Base-by-base conservation (phyloP, 1,140 invertebrate genomes). In the Drosophila novamexicana region DNA sequence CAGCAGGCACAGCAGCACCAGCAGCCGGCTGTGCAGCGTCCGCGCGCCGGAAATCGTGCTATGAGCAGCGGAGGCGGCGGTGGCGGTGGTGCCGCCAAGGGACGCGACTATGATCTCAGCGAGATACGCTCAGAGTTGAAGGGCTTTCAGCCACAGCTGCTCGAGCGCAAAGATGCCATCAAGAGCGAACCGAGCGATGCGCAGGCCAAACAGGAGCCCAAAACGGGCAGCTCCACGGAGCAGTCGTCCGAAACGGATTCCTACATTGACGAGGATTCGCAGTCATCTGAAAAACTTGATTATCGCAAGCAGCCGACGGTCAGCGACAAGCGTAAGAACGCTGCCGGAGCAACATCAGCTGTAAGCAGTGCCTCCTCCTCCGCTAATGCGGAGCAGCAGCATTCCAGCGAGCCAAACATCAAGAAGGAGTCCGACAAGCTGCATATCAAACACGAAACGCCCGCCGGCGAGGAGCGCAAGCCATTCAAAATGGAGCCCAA, bases 101-200 rank as follows among this genome's bases (percentile, higher is more conserved):
- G 95, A 12, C 93, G 96, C 5, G 96, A 96, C 86, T 97, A 96
- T 81, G 96, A 97, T 93, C 93, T 97, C 1, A 96, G 96, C 92
- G 95, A 97, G 93, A 97, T 97, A 66, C 93, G 96, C 74, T 97
- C 96, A 0, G 96, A 97, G 91, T 89, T 97, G 0, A 97, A 97
- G 92, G 96, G 96, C 18, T 95, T 97, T 34, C 89, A 91, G 53
- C 77, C 78, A 6, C 75, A 85, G 29, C 29, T 79, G 1, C 36
- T 85, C n/a, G 76, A 83, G 7, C 75, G 79, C 42, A 81, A 77
- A 36, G 72, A 85, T 22, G 44, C 49, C 1, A 69, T 66, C 0
- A 82, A 85, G 49, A 73, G 32, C 6, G 79, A 90, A 14, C 54
- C 4, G 32, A 49, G 16, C 0, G 70, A 76, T 10, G 37, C 53